Conservation (phyloP, 2,797 vertebrate genomes). For the Chelmon rostratus region DNA sequence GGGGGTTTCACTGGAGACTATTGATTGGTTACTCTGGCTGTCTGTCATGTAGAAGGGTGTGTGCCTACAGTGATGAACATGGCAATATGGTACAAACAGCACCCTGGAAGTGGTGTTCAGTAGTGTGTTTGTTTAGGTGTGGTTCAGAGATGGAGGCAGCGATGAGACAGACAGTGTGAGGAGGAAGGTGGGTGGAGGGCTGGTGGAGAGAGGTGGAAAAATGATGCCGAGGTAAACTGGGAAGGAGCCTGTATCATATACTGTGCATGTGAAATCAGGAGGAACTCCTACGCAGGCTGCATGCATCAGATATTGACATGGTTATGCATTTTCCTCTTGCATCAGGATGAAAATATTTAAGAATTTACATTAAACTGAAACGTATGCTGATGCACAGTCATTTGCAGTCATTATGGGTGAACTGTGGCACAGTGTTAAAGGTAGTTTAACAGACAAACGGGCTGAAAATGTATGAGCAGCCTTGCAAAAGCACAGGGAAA, state of each 20-base stretch:
- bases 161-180: background rate
- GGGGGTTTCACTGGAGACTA: background rate
- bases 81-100: constrained; percentile 50
- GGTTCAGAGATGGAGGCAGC: constrained; percentile 50
- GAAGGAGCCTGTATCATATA: background rate
- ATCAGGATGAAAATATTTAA: background rate
- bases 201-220: constrained; percentile 3
- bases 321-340: background rate
- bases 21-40: constrained; percentile 54
- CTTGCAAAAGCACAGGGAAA: background rate
- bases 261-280: constrained; percentile 29
- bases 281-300: background rate
- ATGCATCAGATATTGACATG: background rate
- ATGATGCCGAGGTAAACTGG: constrained; percentile 5
- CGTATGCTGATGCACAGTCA: background rate
- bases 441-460: background rate
- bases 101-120: constrained; percentile 36
- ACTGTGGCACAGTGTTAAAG: background rate
- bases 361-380: background rate
- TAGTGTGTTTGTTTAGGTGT: constrained; percentile 67
- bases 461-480: background rate
- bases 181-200: background rate
- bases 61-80: constrained; percentile 21
- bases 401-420: background rate
- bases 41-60: constrained; percentile 39